Base-by-base conservation (phyloP, 37 sponge, comb jelly and placozoan species). In the Agelas oroides region DNA sequence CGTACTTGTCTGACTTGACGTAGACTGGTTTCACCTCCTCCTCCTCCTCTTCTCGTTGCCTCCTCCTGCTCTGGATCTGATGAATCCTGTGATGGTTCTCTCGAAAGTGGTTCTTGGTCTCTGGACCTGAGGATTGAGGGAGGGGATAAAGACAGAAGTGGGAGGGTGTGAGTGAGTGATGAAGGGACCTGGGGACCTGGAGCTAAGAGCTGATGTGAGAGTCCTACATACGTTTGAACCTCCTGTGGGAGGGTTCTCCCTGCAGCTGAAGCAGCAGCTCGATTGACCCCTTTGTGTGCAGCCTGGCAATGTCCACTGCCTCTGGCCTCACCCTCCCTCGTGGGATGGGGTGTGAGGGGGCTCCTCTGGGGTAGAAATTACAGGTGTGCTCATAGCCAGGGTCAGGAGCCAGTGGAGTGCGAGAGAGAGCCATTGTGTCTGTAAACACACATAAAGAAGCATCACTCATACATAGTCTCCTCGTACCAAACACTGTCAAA, bases 351-450 rank as follows among this genome's bases (percentile, higher is more conserved):
- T 77, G 16, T 40, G 54, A 17, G 55, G 36, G 75, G 19, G 75
- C 20, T 71, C 61, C 59, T 32, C 41, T 37, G 0, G 64, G 66
- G 79, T 74, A 54, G 30, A 61, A 87, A 20, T 6, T 53, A 13
- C 23, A 21, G 15, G 63, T 60, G 56, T 81, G 64, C 65, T 88
- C 88, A 28, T 81, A 88, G 39, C 88, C 88, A 54, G 88, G 88
- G 80, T 88, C 82, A 20, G 75, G 59, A 33, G 82, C 40, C 54
- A 88, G 32, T 21, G 88, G 88, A 65, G 65, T 39, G 33, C 80
- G 61, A 25, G 46, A 33, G 8, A 57, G 53, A 35, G 62, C 28
- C 76, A 81, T 82, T 27, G 46, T 46, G 46, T 46, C 46, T 46
- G 46, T 46, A 8, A 3, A 46, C 6, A 46, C 8, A 8, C 46